Evolutionary conservation across 2,113 vertebrate genomes (phyloP).

Genomic region (Rhea americana): DNA sequence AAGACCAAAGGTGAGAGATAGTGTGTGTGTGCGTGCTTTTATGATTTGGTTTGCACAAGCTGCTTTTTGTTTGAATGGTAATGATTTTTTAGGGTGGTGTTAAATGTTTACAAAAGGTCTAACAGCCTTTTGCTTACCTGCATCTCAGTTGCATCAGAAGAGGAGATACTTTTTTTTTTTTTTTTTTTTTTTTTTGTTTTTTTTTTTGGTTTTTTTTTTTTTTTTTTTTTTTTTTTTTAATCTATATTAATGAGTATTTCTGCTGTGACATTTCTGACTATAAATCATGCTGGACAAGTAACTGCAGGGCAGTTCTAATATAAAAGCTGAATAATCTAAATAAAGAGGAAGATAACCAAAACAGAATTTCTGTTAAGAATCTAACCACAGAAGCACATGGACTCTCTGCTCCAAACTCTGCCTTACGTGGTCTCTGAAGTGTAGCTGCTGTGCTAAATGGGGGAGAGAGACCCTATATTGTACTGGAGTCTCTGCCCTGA

Average conservation of each 20-base stretch:
- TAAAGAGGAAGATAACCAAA: neutral
- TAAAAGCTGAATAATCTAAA: neutral
- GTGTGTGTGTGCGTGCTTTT: rapidly evolving
- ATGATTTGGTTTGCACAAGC: neutral
- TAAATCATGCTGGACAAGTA: neutral
- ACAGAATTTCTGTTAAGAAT: neutral
- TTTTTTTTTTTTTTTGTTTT: neutral
- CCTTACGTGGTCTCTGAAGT: neutral
- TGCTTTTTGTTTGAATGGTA: neutral
- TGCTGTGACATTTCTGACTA: neutral
- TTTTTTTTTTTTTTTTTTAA: neutral
- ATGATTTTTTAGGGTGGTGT: neutral
- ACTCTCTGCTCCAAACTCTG: neutral
- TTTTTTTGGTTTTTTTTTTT: rapidly evolving
- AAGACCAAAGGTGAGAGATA: constrained; percentile 88
- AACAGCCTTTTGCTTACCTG: rapidly evolving
- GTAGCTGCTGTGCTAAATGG: neutral
- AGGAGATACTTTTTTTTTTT: too few species aligned
- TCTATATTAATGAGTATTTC: neutral
- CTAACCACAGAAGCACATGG: neutral
- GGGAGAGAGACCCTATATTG: neutral
- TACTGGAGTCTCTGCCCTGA: neutral
- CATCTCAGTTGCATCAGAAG: neutral
- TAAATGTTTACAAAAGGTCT: neutral
- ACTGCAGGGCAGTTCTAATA: neutral